Conservation (phyloP, 2,888 invertebrate species). For the Xestia xanthographa region DNA sequence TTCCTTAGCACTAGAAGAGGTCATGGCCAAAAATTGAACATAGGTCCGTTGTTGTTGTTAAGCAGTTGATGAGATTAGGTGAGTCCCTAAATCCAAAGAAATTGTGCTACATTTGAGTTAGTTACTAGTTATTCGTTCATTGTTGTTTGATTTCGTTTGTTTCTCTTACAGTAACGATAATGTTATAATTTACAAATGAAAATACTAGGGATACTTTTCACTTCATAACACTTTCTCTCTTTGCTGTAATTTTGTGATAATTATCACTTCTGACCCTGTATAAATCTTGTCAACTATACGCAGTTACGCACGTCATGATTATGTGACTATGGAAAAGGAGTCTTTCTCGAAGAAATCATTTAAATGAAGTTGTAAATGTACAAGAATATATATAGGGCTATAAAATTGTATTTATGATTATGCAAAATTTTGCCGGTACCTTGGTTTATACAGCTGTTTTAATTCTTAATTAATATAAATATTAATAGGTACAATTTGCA, state of each 20-base stretch:
- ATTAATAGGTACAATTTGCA: slow-evolving; percentile 39
- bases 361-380: slow-evolving; percentile 39
- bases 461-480: slow-evolving; percentile 50
- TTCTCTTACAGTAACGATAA: neutral
- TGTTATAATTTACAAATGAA: neutral
- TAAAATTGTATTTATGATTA: slow-evolving; percentile 38
- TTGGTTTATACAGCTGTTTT: slow-evolving; percentile 31
- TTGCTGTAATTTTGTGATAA: neutral
- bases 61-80: too few relatives aligned
- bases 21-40: neutral
- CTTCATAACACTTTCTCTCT: neutral
- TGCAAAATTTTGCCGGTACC: slow-evolving; percentile 34
- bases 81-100: neutral
- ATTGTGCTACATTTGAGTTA: neutral
- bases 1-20: neutral
- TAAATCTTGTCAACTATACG: neutral
- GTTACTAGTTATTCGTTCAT: neutral
- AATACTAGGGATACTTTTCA: neutral
- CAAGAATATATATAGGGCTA: slow-evolving; percentile 33
- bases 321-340: slow-evolving; percentile 14
- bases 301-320: neutral
- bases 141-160: neutral
- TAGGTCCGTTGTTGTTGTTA: neutral
- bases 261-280: neutral
- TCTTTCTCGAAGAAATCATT: slow-evolving; percentile 29